These are phyloP conservation scores for Oceanites oceanicus DNA, from an alignment of 2,113 vertebrate species.

Conservation along the genomic window DNA sequence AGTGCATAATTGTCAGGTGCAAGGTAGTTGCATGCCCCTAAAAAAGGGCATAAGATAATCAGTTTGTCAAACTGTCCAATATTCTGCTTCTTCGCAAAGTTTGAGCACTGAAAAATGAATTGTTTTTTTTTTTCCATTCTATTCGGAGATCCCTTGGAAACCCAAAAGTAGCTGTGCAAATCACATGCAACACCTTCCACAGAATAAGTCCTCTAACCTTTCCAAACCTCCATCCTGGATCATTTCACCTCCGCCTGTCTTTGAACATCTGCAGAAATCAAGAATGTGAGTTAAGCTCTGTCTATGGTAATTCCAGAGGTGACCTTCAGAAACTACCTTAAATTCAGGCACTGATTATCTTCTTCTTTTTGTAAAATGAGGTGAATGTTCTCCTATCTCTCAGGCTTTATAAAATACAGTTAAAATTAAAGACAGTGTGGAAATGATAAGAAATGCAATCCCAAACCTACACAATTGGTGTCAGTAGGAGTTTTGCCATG, in stretches of 20 bases:
- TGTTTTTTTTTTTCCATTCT: neutral
- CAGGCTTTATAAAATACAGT: neutral
- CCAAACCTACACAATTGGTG: neutral
- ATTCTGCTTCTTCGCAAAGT: neutral
- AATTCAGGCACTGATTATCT: neutral
- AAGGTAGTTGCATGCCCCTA: neutral
- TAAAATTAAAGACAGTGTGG: neutral
- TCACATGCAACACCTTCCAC: neutral
- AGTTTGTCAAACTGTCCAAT: neutral
- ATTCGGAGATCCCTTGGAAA: neutral
- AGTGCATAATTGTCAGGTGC: neutral
- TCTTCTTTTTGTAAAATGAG: neutral
- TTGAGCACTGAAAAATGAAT: rapidly evolving
- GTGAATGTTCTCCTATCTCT: neutral
- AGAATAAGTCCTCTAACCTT: neutral
- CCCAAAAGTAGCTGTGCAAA: neutral
- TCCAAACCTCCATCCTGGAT: neutral
- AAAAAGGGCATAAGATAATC: neutral
- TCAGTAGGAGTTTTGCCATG: slow-evolving; percentile 30
- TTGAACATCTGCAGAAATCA: neutral
- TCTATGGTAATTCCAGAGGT: neutral
- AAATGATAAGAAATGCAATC: slow-evolving; percentile 1
- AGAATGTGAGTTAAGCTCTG: neutral
- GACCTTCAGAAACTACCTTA: neutral
- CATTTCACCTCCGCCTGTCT: neutral